Percentiles rank a stretch among this genome's conserved stretches.
These are phyloP conservation scores for Agonopterix subpropinquella DNA, from an alignment of 2,888 invertebrate genomes.

Conservation along the genomic window DNA sequence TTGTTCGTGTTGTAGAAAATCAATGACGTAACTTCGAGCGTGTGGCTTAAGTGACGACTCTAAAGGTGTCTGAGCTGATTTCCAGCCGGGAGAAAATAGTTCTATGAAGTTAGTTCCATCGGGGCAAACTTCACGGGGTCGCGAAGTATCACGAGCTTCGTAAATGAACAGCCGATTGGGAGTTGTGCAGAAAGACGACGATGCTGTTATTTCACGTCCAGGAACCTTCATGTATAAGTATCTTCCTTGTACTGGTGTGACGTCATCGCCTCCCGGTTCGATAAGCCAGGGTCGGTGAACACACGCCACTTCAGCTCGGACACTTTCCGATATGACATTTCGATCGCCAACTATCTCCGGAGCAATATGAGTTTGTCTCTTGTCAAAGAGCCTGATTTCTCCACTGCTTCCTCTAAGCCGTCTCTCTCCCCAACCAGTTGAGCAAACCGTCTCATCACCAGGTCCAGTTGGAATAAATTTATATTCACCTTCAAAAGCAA, in stretches of 20 bases:
- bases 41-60: conserved; percentile 71
- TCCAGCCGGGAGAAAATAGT: conserved; percentile 84
- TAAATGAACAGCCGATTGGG: conserved; percentile 84
- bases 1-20: conserved; percentile 83
- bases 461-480: conserved; percentile 77
- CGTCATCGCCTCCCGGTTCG: conserved; percentile 84
- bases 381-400: conserved; percentile 81
- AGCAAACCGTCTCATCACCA: conserved; percentile 76
- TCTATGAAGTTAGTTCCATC: conserved; percentile 75
- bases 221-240: conserved; percentile 83
- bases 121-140: conserved; percentile 81
- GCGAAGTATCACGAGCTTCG: conserved; percentile 79
- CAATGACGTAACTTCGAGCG: conserved; percentile 83
- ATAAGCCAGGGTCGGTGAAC: conserved; percentile 86
- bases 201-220: conserved; percentile 75
- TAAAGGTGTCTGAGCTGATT: conserved; percentile 58
- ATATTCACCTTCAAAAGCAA: conserved; percentile 85
- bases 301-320: conserved; percentile 76
- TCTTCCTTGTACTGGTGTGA: conserved; percentile 74
- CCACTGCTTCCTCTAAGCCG: conserved; percentile 83
- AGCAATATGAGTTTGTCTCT: conserved; percentile 59
- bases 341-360: conserved; percentile 67
- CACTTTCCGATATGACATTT: conserved; percentile 70
- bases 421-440: conserved; percentile 79
- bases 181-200: conserved; percentile 77